Conservation (phyloP, 2,113 vertebrate genomes). For the Lycaon pictus region DNA sequence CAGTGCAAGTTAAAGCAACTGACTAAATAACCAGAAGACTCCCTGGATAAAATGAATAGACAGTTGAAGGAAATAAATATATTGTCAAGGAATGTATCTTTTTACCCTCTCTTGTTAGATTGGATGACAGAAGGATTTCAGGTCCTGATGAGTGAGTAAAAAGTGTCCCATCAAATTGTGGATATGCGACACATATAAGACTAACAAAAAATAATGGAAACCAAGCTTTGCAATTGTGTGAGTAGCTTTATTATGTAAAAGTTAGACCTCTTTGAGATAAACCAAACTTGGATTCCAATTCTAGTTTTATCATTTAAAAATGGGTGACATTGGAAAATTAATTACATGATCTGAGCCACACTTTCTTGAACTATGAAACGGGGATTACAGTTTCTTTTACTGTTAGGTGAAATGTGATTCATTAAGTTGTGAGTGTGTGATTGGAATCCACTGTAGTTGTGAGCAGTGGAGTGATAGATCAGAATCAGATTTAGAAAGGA, state of each 20-base stretch:
- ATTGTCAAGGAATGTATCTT: neutral
- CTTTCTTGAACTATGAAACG: neutral
- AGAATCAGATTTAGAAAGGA: neutral
- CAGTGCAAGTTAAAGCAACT: neutral
- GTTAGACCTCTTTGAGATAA: neutral
- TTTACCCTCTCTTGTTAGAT: neutral
- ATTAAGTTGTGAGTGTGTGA: neutral
- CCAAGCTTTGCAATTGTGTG: neutral
- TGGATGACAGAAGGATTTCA: neutral
- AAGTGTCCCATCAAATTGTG: neutral
- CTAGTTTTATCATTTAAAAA: neutral
- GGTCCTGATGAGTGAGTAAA: neutral
- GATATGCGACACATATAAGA: neutral
- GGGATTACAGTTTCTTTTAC: neutral
- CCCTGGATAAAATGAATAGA: neutral
- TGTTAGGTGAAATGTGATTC: neutral
- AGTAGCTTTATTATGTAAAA: neutral
- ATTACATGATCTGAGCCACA: neutral
- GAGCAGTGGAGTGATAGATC: neutral
- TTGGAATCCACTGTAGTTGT: neutral
- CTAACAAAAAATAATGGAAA: neutral
- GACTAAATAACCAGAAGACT: neutral
- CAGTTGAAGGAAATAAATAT: neutral
- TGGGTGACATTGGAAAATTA: neutral
- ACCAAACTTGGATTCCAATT: neutral